Evolutionary conservation across 2,888 invertebrate genomes (phyloP).

Genomic region (Xylocampa areola): DNA sequence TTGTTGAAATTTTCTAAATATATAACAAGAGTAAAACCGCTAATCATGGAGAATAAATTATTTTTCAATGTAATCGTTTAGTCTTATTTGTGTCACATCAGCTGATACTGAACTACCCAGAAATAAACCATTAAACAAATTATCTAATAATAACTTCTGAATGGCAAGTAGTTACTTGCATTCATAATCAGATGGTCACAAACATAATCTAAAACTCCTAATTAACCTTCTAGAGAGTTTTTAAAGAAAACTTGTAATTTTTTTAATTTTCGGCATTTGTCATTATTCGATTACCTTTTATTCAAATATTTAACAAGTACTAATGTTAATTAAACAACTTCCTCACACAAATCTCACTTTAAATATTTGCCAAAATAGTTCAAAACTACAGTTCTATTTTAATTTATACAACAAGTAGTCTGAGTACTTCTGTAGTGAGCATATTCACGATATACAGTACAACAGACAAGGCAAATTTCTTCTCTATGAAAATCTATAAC

Average conservation of each 20-base stretch:
- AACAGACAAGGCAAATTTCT: too few relatives aligned
- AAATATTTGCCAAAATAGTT: too few relatives aligned
- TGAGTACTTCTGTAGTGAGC: too few relatives aligned
- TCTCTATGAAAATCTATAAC: too few relatives aligned
- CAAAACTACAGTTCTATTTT: not conserved
- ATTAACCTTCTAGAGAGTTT: not conserved
- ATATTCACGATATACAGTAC: too few relatives aligned
- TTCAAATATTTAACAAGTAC: slow-evolving; percentile 9
- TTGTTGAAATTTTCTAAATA: slow-evolving; percentile 90
- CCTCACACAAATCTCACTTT: slow-evolving; percentile 7
- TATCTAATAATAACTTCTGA: slow-evolving; percentile 1
- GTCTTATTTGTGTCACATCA: slow-evolving; percentile 70
- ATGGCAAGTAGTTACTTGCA: slow-evolving; percentile 8
- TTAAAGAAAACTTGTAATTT: not conserved
- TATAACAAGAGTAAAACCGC: slow-evolving; percentile 84
- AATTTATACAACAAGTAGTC: not conserved
- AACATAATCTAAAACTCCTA: too few relatives aligned
- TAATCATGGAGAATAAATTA: slow-evolving; percentile 89
- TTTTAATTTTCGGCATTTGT: not conserved
- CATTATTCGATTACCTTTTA: not conserved
- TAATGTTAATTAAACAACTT: slow-evolving; percentile 9
- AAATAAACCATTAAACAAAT: slow-evolving; percentile 1
- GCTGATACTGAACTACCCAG: slow-evolving; percentile 17
- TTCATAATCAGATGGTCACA: slow-evolving; percentile 25
- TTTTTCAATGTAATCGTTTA: slow-evolving; percentile 84